phyloP scores from a whole-genome alignment of 2,113 vertebrate species.

The Eurypyga helias region DNA sequence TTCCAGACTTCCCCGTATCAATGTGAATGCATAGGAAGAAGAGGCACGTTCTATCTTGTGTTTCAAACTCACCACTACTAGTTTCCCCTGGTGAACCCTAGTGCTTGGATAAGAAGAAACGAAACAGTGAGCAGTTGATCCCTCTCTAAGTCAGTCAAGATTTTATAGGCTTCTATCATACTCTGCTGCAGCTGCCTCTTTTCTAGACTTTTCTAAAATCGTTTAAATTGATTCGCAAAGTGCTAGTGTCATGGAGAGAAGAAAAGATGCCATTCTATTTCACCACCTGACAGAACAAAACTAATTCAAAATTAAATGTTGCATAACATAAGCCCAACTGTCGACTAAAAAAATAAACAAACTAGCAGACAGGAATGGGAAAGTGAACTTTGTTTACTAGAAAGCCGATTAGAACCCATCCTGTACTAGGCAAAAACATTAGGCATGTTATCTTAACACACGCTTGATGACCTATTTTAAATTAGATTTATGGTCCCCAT shows the following conservation, averaged over 20 bases:
- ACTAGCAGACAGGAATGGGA: neutral
- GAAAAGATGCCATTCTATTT: neutral
- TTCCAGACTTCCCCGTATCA: fast-evolving
- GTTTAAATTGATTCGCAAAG: neutral
- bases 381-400: neutral
- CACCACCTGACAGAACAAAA: neutral
- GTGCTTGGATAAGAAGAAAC: neutral
- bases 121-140: neutral
- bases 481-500: neutral
- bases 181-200: neutral
- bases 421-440: neutral
- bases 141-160: neutral
- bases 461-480: neutral
- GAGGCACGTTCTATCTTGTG: neutral
- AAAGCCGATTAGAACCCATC: neutral
- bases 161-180: neutral
- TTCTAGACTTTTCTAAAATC: neutral
- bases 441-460: neutral
- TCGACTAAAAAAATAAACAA: neutral
- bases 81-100: neutral
- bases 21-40: neutral
- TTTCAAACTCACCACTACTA: neutral
- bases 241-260: neutral
- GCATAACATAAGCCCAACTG: neutral
- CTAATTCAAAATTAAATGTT: neutral